Base-by-base conservation (phyloP, 2,888 invertebrate species). In the Asteroscopus sphinx region DNA sequence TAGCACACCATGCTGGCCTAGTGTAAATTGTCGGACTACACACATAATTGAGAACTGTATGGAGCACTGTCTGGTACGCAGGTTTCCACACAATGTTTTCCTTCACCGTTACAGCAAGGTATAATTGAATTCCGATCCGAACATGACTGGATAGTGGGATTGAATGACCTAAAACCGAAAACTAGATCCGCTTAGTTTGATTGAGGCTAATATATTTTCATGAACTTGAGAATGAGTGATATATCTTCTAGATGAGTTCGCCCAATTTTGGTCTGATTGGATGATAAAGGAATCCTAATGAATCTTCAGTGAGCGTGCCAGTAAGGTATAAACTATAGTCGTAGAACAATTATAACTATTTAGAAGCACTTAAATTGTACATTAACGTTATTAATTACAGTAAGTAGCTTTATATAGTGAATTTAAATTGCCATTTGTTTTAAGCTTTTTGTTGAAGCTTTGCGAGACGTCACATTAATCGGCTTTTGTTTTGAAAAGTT, bases 201-300 rank as follows among this genome's bases (percentile, higher is more conserved):
- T 41, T 62, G 35, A 53, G 48, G 52, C 28, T 51, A 25, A 66
- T 72, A 59, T 67, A 54, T 74, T 75, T 68, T 73, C 60, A 72
- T 64, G 57, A 60, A 59, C 45, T 35, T 33, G 41, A 12, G 32
- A 68, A 35, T 65, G 39, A 30, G 40, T 40, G 36, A 61, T 64
- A 56, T 39, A 21, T 76, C 35, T 59, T 60, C 16, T 12, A 57
- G 52, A 72, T 45, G 46, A 56, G 47, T 44, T 51, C 39, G 45
- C 17, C 44, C 28, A 53, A 57, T 62, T 62, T 56, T 56, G 37
- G 25, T 30, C 30, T 16, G 17, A 59, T 48, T 45, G 16, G 39
- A 30, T 28, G 55, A 47, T 48, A 58, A 74, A 61, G 16, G 35
- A 51, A 64, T 67, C 25, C 25, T 53, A 57, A 71, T 58, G 47